Percentiles rank a stretch among this genome's conserved stretches.
Evolutionary conservation across 2,888 invertebrate species (phyloP).

Genomic region (Lepetodrilus schrolli): DNA sequence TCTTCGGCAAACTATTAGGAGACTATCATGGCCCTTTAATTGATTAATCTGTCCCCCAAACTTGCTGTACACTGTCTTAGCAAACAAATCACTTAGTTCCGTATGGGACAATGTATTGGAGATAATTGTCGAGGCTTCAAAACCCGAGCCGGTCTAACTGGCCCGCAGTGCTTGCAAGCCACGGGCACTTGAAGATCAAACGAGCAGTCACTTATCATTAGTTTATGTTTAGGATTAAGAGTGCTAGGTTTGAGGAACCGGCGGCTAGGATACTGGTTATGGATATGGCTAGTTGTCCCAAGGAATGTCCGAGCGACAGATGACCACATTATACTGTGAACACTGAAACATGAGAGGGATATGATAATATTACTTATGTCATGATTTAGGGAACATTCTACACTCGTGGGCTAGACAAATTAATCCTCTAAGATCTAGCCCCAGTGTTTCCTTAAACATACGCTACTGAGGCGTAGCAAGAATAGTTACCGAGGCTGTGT

Average conservation of each 20-base stretch:
- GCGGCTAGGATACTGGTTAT: background rate
- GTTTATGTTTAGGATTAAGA: slow-evolving; percentile 1
- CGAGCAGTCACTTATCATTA: background rate
- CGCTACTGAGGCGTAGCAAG: too few relatives aligned
- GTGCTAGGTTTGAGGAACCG: background rate
- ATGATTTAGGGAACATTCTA: too few relatives aligned
- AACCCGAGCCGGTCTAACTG: background rate
- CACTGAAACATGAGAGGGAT: too few relatives aligned
- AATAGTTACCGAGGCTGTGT: too few relatives aligned
- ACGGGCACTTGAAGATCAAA: slow-evolving; percentile 19
- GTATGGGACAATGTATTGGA: background rate
- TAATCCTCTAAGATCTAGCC: too few relatives aligned
- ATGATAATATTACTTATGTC: too few relatives aligned
- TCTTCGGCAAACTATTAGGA: slow-evolving; percentile 14
- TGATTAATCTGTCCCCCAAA: slow-evolving; percentile 29
- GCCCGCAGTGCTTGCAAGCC: background rate
- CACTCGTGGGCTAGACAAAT: too few relatives aligned
- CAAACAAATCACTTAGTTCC: slow-evolving; percentile 19
- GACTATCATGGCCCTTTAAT: slow-evolving; percentile 27
- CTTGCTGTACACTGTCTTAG: background rate
- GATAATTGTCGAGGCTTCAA: slow-evolving; percentile 9
- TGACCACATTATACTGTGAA: too few relatives aligned
- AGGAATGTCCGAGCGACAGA: slow-evolving; percentile 18
- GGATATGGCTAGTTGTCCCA: background rate
- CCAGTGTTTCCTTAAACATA: too few relatives aligned